Percentiles rank a stretch among this genome's conserved stretches.
phyloP scores from a whole-genome alignment of 2,797 vertebrate genomes.

The Mormyrops attenuatus region DNA sequence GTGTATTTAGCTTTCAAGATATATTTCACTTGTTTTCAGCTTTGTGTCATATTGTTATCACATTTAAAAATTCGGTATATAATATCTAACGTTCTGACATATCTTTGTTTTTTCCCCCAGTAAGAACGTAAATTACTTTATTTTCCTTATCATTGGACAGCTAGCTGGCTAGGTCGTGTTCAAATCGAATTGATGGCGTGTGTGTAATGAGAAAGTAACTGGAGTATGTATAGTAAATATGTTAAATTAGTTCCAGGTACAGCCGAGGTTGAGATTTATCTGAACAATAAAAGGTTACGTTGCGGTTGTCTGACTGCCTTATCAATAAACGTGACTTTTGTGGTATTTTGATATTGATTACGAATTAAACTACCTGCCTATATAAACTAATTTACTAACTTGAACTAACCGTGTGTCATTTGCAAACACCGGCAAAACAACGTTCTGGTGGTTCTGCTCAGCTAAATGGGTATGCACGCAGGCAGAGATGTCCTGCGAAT shows the following conservation, averaged over 20 bases:
- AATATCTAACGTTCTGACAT: constrained; percentile 36
- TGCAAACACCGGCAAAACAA: not conserved
- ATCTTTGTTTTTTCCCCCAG: constrained; percentile 14
- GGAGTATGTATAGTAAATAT: not conserved
- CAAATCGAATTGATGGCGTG: not conserved
- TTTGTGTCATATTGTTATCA: constrained; percentile 18
- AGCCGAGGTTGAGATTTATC: not conserved
- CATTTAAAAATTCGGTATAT: constrained; percentile 19
- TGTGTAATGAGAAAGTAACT: not conserved
- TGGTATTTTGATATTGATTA: not conserved
- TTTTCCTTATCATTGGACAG: not conserved
- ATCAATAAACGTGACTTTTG: not conserved
- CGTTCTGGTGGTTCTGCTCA: not conserved
- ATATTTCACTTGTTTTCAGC: not conserved
- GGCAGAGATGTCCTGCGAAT: not conserved
- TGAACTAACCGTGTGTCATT: not conserved
- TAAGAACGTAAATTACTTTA: not conserved
- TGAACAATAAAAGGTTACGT: not conserved
- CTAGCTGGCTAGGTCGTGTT: not conserved
- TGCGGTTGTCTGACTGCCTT: not conserved
- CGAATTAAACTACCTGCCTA: not conserved
- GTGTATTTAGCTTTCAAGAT: not conserved
- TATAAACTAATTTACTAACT: not conserved
- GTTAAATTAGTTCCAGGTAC: not conserved
- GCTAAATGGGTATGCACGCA: not conserved